Percentiles rank a stretch among this genome's conserved stretches.
Conservation (phyloP, 2,797 vertebrate genomes). For the Tangara arthus region DNA sequence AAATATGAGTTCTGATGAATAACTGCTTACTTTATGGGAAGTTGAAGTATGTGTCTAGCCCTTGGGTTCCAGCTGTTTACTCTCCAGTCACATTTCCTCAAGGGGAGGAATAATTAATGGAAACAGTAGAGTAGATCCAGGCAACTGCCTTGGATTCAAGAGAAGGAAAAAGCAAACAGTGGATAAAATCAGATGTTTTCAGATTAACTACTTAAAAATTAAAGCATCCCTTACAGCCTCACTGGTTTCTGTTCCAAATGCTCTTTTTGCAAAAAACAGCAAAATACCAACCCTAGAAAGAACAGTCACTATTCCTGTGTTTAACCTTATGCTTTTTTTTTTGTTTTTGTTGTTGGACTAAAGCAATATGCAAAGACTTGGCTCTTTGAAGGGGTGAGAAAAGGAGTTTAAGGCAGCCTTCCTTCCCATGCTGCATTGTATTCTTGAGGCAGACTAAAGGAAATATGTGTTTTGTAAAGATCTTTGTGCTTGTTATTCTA, state of each 20-base stretch:
- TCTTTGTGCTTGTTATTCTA: slow-evolving; percentile 49
- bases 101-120: neutral
- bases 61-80: neutral
- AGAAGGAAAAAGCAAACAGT: neutral
- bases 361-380: neutral
- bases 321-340: neutral
- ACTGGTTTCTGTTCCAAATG: neutral
- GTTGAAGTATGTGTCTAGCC: neutral
- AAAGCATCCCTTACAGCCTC: neutral
- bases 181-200: neutral
- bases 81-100: neutral
- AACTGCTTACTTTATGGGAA: neutral
- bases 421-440: neutral
- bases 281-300: neutral
- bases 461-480: fast-evolving
- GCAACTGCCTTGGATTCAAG: neutral
- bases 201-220: neutral
- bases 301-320: neutral
- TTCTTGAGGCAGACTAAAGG: neutral
- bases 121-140: neutral
- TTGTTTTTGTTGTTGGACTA: neutral
- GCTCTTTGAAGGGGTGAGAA: neutral
- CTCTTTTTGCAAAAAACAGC: neutral
- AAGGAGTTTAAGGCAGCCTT: neutral
- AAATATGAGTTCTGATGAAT: neutral